Percentiles rank a stretch among this genome's conserved stretches.
phyloP scores from a whole-genome alignment of 2,113 vertebrate species.

The Ctenomys sociabilis region DNA sequence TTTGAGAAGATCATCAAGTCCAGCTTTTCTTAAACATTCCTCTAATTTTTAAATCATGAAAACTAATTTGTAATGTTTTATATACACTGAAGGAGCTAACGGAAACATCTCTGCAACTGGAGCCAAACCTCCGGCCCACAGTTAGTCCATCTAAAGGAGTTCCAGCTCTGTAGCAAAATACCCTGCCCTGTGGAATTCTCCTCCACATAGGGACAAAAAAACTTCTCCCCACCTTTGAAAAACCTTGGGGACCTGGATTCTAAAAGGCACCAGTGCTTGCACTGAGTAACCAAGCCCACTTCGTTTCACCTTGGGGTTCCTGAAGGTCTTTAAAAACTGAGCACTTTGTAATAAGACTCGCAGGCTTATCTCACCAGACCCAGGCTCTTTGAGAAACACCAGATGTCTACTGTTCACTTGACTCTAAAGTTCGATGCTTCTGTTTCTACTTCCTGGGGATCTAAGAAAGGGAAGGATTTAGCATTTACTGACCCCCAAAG shows the following conservation, averaged over 20 bases:
- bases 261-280: neutral
- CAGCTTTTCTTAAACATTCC: slow-evolving; percentile 49
- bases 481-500: neutral
- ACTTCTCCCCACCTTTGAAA: neutral
- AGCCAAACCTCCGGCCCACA: slow-evolving; percentile 61
- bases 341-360: neutral
- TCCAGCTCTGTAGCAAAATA: neutral
- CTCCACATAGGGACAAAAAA: neutral
- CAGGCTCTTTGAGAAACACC: neutral
- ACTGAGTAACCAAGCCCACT: neutral
- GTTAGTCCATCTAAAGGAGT: neutral
- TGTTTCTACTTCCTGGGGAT: neutral
- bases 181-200: no score
- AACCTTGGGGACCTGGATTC: accelerated
- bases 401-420: neutral
- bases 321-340: neutral
- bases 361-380: neutral
- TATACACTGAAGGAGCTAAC: slow-evolving; percentile 46
- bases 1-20: neutral
- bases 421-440: neutral
- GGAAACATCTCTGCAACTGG: slow-evolving; percentile 51
- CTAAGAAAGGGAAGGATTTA: neutral
- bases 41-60: slow-evolving; percentile 61
- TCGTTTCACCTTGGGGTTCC: neutral
- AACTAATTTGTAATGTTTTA: slow-evolving; percentile 62